Percentiles rank a stretch among this genome's conserved stretches.
Evolutionary conservation across 2,113 vertebrate species (phyloP).

Genomic region (Heterotilapia buettikoferi): DNA sequence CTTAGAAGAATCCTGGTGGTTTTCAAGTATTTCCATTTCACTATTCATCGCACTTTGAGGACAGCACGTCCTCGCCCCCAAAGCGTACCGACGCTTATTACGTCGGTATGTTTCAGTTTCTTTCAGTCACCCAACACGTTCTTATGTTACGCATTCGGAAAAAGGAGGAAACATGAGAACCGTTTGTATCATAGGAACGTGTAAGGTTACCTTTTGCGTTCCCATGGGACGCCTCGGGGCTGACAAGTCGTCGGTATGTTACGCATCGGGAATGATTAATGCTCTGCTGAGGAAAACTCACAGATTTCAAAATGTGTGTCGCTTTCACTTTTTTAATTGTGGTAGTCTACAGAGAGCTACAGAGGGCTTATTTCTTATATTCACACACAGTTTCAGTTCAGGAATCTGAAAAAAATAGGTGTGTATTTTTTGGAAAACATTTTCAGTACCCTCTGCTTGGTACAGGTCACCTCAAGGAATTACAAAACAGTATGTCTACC

Average conservation of each 20-base stretch:
- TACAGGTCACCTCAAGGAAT: not conserved
- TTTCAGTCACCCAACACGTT: not conserved
- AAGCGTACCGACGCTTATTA: not conserved
- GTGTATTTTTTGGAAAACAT: not conserved
- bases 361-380: not conserved
- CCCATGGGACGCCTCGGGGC: accelerated
- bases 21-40: not conserved
- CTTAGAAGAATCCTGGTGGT: not conserved
- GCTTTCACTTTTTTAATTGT: not conserved
- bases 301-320: not conserved
- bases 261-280: accelerated
- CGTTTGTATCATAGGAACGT: not conserved
- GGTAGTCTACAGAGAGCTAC: not conserved
- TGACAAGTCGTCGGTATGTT: not conserved
- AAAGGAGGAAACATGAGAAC: not conserved
- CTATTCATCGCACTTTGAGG: not conserved
- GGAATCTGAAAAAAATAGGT: not conserved
- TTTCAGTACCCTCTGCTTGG: not conserved
- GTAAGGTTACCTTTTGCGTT: not conserved
- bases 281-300: not conserved
- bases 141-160: accelerated
- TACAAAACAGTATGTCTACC: accelerated
- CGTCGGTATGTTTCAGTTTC: too few species aligned
- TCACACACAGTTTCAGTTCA: not conserved
- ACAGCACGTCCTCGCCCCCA: not conserved